Conservation (phyloP, 2,888 invertebrate genomes). For the Drosophila bunnanda region DNA sequence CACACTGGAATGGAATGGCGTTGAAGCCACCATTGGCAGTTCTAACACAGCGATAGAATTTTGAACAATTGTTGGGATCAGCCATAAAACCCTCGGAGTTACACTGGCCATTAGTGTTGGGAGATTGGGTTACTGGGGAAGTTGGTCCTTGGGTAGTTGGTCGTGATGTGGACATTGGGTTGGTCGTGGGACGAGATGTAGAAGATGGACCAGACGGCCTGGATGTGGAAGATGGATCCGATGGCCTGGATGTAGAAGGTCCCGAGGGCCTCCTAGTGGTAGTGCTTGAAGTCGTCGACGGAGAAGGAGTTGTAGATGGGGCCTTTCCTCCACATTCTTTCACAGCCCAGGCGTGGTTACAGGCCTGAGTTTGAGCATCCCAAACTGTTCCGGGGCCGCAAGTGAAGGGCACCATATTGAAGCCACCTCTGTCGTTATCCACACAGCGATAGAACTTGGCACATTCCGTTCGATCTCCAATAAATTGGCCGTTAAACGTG, state of each 20-base stretch:
- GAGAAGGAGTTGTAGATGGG: slow-evolving; percentile 29
- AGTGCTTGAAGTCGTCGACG: slow-evolving; percentile 7
- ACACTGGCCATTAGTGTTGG: slow-evolving; percentile 77
- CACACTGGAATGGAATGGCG: slow-evolving; percentile 88
- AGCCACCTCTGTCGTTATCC: slow-evolving; percentile 85
- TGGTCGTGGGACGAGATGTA: slow-evolving; percentile 32
- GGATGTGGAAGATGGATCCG: background rate
- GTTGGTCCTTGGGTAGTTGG: slow-evolving; percentile 29
- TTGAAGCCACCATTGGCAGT: slow-evolving; percentile 87
- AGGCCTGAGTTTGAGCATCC: slow-evolving; percentile 86
- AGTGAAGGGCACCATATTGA: slow-evolving; percentile 85
- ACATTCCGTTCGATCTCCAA: slow-evolving; percentile 85
- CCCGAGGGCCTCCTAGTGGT: background rate
- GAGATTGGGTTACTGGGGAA: slow-evolving; percentile 44
- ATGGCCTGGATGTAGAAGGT: slow-evolving; percentile 34
- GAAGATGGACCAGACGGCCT: slow-evolving; percentile 28
- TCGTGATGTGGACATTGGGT: background rate
- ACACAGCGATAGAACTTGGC: slow-evolving; percentile 87
- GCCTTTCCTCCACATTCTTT: slow-evolving; percentile 65
- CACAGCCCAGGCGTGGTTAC: slow-evolving; percentile 84
- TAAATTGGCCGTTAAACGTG: slow-evolving; percentile 80
- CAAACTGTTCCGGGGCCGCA: slow-evolving; percentile 87
- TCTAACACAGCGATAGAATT: slow-evolving; percentile 89
- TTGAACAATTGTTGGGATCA: slow-evolving; percentile 86
- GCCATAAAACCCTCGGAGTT: slow-evolving; percentile 84